These are phyloP conservation scores for Scaptomyza caliginosa DNA, from an alignment of 2,888 invertebrate genomes.

Conservation along the genomic window DNA sequence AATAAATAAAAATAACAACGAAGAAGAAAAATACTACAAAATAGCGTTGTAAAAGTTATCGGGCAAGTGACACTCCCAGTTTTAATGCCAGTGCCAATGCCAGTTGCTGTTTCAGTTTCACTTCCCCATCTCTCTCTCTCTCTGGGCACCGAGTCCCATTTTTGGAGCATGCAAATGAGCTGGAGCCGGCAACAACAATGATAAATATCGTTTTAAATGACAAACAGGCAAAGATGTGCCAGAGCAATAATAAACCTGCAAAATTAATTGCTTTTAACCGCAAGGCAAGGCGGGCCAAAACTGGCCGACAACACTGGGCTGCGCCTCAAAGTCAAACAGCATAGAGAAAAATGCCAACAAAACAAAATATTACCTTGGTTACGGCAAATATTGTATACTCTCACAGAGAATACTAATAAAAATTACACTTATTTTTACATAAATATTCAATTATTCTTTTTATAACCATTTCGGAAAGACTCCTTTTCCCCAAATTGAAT, in stretches of 20 bases:
- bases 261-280: slow-evolving; percentile 67
- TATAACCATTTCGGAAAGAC: too few relatives aligned
- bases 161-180: slow-evolving; percentile 54
- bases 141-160: slow-evolving; percentile 2
- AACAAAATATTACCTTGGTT: neutral
- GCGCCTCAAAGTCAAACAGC: slow-evolving; percentile 4
- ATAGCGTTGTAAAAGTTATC: slow-evolving; percentile 54
- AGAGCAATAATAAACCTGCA: slow-evolving; percentile 62
- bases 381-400: neutral
- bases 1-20: too few relatives aligned
- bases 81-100: neutral
- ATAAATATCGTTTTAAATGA: slow-evolving; percentile 74
- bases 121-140: neutral
- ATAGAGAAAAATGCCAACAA: neutral
- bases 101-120: slow-evolving; percentile 3
- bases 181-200: slow-evolving; percentile 57
- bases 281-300: slow-evolving; percentile 39
- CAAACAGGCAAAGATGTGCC: slow-evolving; percentile 63
- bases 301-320: slow-evolving; percentile 6
- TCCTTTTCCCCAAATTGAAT: too few relatives aligned
- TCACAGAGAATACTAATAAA: too few relatives aligned
- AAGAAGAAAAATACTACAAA: slow-evolving; percentile 44
- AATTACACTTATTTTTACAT: too few relatives aligned
- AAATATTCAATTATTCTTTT: too few relatives aligned
- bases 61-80: slow-evolving; percentile 49